Percentiles rank a stretch among this genome's conserved stretches.
phyloP scores from a whole-genome alignment of 2,888 invertebrate species.

The Hyposoter didymator region DNA sequence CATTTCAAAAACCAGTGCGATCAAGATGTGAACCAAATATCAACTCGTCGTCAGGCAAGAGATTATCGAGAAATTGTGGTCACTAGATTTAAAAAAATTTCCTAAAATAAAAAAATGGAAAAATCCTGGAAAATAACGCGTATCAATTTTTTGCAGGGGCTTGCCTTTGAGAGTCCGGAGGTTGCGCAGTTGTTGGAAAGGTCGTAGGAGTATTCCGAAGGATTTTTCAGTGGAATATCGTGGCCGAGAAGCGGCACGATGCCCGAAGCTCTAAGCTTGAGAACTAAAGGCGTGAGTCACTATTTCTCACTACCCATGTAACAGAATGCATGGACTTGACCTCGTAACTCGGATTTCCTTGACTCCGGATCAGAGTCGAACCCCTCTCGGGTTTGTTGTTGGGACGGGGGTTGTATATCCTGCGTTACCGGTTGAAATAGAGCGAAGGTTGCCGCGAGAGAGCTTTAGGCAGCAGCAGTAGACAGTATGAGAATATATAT shows the following conservation, averaged over 20 bases:
- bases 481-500: neutral
- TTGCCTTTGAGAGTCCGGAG: constrained; percentile 16
- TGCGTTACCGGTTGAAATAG: constrained; percentile 52
- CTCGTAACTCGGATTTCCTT: constrained; percentile 76
- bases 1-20: no score
- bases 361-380: constrained; percentile 73
- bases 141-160: no score
- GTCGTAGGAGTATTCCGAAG: neutral
- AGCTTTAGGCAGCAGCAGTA: constrained; percentile 10
- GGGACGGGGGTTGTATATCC: constrained; percentile 49
- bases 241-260: constrained; percentile 71
- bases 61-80: no score
- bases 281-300: constrained; percentile 45
- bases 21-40: no score
- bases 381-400: constrained; percentile 32
- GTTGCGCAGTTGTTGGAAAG: constrained; percentile 4
- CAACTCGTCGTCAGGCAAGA: no score
- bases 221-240: constrained; percentile 52
- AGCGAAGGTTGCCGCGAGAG: constrained; percentile 54
- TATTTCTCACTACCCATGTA: constrained; percentile 22
- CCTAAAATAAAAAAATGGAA: neutral
- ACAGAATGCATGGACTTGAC: constrained; percentile 66
- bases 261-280: constrained; percentile 70
- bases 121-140: neutral
- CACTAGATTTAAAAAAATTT: no score